Conservation (phyloP, 2,888 invertebrate species). For the Helleia helle region DNA sequence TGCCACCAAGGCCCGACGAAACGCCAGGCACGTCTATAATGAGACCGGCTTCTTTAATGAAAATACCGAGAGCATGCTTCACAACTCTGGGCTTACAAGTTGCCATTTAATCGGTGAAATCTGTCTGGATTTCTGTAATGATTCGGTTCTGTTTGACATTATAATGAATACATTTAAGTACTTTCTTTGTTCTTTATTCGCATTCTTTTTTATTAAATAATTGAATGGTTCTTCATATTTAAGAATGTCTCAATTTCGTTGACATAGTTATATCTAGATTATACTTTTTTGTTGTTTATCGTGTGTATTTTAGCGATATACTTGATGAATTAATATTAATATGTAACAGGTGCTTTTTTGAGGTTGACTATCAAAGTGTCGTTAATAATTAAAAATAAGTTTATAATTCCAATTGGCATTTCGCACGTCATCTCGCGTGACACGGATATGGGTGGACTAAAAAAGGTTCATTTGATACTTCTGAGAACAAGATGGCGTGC, state of each 20-base stretch:
- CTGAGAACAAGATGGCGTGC: constrained; percentile 4
- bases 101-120: constrained; percentile 22
- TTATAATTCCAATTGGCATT: not conserved
- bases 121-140: constrained; percentile 4
- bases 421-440: constrained; percentile 55
- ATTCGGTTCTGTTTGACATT: constrained; percentile 3
- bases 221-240: not conserved
- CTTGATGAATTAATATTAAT: not conserved
- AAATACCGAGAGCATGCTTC: constrained; percentile 51
- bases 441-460: constrained; percentile 8
- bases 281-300: not conserved
- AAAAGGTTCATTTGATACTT: constrained; percentile 11
- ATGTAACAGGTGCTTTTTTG: not conserved
- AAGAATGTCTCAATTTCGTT: not conserved
- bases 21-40: constrained; percentile 56
- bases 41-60: constrained; percentile 66
- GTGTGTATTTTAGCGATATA: not conserved
- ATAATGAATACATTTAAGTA: not conserved
- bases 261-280: not conserved
- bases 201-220: not conserved
- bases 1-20: constrained; percentile 45
- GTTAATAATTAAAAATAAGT: constrained; percentile 17
- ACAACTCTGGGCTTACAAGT: constrained; percentile 32
- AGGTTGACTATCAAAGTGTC: constrained; percentile 3
- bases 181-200: not conserved